These are phyloP conservation scores for Rhopalosiphum padi DNA, from an alignment of 1,140 invertebrate genomes.

Conservation along the genomic window DNA sequence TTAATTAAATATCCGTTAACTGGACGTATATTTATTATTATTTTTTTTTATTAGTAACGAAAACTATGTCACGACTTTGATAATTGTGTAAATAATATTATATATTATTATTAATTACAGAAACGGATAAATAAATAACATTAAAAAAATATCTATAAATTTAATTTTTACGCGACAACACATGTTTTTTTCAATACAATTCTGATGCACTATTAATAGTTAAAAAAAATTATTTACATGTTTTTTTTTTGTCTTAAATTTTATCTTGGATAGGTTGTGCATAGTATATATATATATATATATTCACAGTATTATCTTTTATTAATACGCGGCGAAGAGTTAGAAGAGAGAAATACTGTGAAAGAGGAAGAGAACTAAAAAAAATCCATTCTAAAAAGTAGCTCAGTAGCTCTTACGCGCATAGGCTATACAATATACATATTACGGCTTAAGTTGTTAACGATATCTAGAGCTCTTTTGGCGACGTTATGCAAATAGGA, in stretches of 20 bases:
- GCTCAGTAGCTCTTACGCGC: not conserved
- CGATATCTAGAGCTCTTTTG: constrained; percentile 50
- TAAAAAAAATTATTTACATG: not conserved
- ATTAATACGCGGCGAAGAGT: not conserved
- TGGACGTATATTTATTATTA: no score
- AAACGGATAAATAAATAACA: not conserved
- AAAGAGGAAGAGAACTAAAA: not conserved
- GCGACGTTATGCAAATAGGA: constrained; percentile 55
- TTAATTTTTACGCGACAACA: not conserved
- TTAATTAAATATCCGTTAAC: not conserved
- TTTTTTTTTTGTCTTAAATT: not conserved
- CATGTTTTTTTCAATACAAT: not conserved
- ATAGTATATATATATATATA: not conserved
- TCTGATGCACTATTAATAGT: not conserved
- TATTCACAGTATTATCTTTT: not conserved
- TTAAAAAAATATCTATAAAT: not conserved
- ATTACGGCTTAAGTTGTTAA: constrained; percentile 48
- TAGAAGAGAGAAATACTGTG: not conserved
- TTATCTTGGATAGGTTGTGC: not conserved
- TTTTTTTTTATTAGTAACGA: no score
- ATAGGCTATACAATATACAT: not conserved
- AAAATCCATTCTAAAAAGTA: not conserved
- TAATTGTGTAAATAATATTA: not conserved
- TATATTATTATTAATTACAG: not conserved
- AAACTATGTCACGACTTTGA: no score